Evolutionary conservation across 1,140 invertebrate genomes (phyloP), one percentile per base, ranked within the genome.

Genomic region (Schlechtendalia chinensis): DNA sequence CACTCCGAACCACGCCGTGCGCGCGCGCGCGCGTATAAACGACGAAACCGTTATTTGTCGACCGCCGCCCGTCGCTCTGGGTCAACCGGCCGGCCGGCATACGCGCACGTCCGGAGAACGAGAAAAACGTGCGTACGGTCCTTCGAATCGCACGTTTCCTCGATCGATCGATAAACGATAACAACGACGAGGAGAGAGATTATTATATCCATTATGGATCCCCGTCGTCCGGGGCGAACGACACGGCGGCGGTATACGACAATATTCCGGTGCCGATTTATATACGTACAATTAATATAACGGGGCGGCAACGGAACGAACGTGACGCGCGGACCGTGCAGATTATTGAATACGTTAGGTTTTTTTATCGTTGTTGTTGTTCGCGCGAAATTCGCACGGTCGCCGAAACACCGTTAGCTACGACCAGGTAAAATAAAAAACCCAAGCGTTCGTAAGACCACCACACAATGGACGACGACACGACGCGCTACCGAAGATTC

Each of bases 1-100:
- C n/a, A n/a, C n/a, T n/a, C n/a, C n/a, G n/a, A n/a, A n/a, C n/a
- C n/a, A n/a, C n/a, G n/a, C n/a, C n/a, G n/a, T n/a, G n/a, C n/a
- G n/a, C n/a, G n/a, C n/a, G n/a, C n/a, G n/a, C n/a, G n/a, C 72
- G 24, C 72, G 54, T 32, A n/a, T 27, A 58, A 59, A 75, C 54
- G 27, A 29, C 54, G 39, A 59, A 75, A 56, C 72, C 72, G 72
- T 75, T 75, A 75, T 59, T 75, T 75, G 56, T 32, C 75, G 75
- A 79, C 56, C 58, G 27, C 50, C 19, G 14, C 19, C 71, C 22
- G n/a, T 79, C 75, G 75, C 75, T 79, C 29, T 79, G 75, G 75
- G 75, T 79, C 75, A 79, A 79, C 32, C 45, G 39, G 32, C 58
- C 45, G 45, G 22, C 45, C 45, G 45, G 12, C 12, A 27, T 39